Percentiles rank a stretch among this genome's conserved stretches.
These are phyloP conservation scores for Poeciliopsis turrubarensis DNA, from an alignment of 2,113 vertebrate genomes.

Conservation along the genomic window DNA sequence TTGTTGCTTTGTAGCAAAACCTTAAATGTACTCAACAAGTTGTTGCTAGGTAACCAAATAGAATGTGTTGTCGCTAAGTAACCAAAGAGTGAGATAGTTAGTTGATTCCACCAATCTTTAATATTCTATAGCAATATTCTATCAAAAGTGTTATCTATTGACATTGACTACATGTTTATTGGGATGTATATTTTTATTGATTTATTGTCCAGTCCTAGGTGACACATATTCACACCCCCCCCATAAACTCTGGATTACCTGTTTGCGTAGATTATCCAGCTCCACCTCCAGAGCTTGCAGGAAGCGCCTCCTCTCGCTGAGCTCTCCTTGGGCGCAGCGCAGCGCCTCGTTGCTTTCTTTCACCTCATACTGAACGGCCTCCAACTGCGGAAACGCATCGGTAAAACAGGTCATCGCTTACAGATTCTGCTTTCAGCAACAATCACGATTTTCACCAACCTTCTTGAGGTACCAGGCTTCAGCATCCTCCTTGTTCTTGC, in stretches of 20 bases:
- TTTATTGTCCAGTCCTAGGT: too few species aligned
- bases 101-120: too few species aligned
- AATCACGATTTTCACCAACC: constrained; percentile 50
- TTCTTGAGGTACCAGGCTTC: constrained; percentile 83
- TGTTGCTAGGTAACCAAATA: too few species aligned
- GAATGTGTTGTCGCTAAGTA: too few species aligned
- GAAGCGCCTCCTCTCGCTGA: constrained; percentile 78
- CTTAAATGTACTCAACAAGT: too few species aligned
- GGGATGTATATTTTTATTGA: too few species aligned
- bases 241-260: constrained; percentile 62
- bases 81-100: too few species aligned
- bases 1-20: too few species aligned
- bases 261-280: constrained; percentile 78
- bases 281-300: constrained; percentile 82
- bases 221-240: neutral
- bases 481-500: constrained; percentile 84
- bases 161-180: too few species aligned
- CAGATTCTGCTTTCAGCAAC: neutral
- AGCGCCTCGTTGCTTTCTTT: constrained; percentile 79
- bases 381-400: constrained; percentile 66
- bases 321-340: constrained; percentile 76
- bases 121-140: too few species aligned
- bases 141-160: too few species aligned
- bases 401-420: neutral
- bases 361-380: constrained; percentile 78